Evolutionary conservation across 1,140 invertebrate species (phyloP), one percentile per base, ranked within the genome.

Genomic region (Lucilia cuprina): DNA sequence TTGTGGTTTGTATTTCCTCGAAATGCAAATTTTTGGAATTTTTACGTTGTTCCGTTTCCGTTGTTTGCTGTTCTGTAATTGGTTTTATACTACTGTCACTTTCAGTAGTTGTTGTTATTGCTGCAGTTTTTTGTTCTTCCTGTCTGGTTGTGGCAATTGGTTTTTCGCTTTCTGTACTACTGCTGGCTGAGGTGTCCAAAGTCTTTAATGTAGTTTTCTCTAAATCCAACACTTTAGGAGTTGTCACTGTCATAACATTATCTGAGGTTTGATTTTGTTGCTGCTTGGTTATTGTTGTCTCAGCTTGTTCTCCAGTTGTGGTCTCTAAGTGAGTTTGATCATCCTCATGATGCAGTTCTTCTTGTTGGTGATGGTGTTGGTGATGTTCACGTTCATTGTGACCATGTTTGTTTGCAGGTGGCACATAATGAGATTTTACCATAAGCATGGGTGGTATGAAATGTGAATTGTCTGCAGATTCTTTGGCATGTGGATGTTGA

Each of bases 391-490:
- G 78, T 19, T 85, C 83, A 74, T 50, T 74, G 49, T 86, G 85
- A 25, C 74, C 85, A 30, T 85, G 85, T 74, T 88, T 87, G 50
- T 88, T 89, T 19, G 86, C 49, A 5, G 88, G 88, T 34, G 89
- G 88, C 74, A 90, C 87, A 86, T 91, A 91, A 84, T 91, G 88
- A 25, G 90, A 89, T 78, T 91, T 90, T 7, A 91, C 90, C 84
- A 91, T 83, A 74, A 91, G 35, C 90, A 91, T 91, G 12, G 90
- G 90, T 25, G 90, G 90, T 82, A 91, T 91, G n/a, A 91, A 91
- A 82, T 90, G 90, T 17, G 89, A 88, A 55, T 88, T 91, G 83
- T 90, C 89, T 10, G 85, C 85, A 8, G 88, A 87, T 83, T 91
- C 90, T 65, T 90, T 90, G 21, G 87, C 82, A 77, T 91, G 87